phyloP scores from a whole-genome alignment of 2,888 invertebrate genomes.

The Alcis repandata region DNA sequence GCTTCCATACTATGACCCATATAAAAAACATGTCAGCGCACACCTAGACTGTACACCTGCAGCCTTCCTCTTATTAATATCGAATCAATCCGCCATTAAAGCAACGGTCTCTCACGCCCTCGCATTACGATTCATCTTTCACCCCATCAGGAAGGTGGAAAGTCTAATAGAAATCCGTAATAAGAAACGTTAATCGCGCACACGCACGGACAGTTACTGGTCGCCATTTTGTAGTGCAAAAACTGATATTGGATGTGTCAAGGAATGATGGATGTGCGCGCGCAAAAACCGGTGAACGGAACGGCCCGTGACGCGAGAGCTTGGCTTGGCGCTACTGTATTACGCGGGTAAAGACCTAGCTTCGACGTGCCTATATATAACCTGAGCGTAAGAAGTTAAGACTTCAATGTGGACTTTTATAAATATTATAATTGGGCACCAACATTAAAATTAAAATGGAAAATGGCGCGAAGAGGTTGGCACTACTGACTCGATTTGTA shows the following conservation, averaged over 20 bases:
- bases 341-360: constrained; percentile 35
- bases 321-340: constrained; percentile 33
- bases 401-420: background rate
- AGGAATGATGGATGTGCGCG: constrained; percentile 81
- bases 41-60: constrained; percentile 63
- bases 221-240: constrained; percentile 74
- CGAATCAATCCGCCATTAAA: constrained; percentile 83
- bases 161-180: constrained; percentile 85
- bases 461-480: too few relatives aligned
- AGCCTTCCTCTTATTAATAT: constrained; percentile 80
- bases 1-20: constrained; percentile 44
- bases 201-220: constrained; percentile 74
- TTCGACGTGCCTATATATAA: background rate
- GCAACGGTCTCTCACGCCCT: constrained; percentile 77
- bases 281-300: constrained; percentile 79
- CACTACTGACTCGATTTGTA: too few relatives aligned
- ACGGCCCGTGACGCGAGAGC: constrained; percentile 71
- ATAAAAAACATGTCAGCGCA: constrained; percentile 61
- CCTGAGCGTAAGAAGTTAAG: background rate
- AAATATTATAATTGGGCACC: too few relatives aligned
- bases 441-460: too few relatives aligned
- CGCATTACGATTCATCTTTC: constrained; percentile 83
- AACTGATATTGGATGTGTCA: constrained; percentile 86
- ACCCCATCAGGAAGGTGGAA: constrained; percentile 84
- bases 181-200: constrained; percentile 82